A percentile compares a stretch with the other conserved stretches of the same genome.
Conservation (phyloP, 2,888 invertebrate species). For the Megalurothrips usitatus region DNA sequence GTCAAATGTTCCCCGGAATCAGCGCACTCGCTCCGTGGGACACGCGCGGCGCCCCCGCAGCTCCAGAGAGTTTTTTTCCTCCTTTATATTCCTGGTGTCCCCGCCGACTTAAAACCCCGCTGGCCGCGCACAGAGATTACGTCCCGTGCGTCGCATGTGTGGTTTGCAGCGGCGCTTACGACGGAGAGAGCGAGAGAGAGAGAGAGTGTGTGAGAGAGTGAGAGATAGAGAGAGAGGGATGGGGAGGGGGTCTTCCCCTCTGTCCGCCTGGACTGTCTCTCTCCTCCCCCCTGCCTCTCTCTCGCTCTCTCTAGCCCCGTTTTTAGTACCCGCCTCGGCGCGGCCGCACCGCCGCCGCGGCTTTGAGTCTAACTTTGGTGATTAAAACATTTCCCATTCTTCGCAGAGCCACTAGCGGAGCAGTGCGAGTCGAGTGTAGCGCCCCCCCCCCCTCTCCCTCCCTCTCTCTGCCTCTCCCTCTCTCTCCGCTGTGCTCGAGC, state of each 20-base stretch:
- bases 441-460: too few species aligned
- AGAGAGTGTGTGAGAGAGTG: not conserved
- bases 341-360: not conserved
- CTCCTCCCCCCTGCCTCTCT: too few species aligned
- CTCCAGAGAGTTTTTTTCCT: too few species aligned
- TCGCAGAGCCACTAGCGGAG: not conserved
- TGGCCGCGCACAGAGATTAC: not conserved
- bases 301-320: not conserved
- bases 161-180: not conserved
- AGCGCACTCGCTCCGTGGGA: too few species aligned
- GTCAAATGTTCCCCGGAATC: too few species aligned
- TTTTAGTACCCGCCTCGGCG: slow-evolving; percentile 10
- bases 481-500: not conserved
- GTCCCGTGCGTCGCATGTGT: not conserved
- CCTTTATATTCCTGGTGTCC: not conserved
- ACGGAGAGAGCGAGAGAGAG: not conserved
- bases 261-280: too few species aligned
- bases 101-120: not conserved
- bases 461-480: too few species aligned
- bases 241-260: not conserved
- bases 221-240: not conserved
- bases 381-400: slow-evolving; percentile 25
- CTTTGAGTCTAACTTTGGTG: slow-evolving; percentile 22
- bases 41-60: too few species aligned
- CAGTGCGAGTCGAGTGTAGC: not conserved